Conservation (phyloP, 2,888 invertebrate genomes). For the Eremobia ochroleuca region DNA sequence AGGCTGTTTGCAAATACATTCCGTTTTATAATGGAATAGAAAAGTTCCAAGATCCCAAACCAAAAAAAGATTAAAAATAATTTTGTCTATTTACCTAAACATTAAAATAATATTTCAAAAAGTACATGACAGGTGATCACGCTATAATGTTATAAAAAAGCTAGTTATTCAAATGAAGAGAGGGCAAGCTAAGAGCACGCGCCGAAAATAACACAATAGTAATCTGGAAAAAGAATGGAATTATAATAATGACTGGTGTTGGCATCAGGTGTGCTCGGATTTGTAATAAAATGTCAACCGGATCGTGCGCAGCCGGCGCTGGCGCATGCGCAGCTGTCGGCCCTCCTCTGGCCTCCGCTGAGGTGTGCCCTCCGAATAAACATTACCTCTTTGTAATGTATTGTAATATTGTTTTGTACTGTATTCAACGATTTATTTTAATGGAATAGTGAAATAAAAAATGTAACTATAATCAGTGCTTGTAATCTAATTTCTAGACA, state of each 20-base stretch:
- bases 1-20: conserved; percentile 92
- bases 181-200: conserved; percentile 75
- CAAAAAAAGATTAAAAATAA: neutral
- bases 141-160: conserved; percentile 11
- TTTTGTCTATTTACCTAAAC: neutral
- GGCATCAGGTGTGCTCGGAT: conserved; percentile 89
- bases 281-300: conserved; percentile 88
- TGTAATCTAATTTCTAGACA: conserved; percentile 23
- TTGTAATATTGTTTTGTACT: conserved; percentile 77
- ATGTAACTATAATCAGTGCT: conserved; percentile 3
- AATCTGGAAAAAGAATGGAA: conserved; percentile 81
- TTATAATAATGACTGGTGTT: conserved; percentile 86
- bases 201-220: conserved; percentile 74
- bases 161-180: conserved; percentile 63
- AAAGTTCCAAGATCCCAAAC: conserved; percentile 44
- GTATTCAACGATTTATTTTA: conserved; percentile 64
- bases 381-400: conserved; percentile 79
- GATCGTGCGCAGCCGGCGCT: conserved; percentile 86
- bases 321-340: conserved; percentile 87
- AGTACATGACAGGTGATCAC: conserved; percentile 35
- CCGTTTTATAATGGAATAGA: conserved; percentile 90
- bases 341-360: conserved; percentile 80
- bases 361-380: conserved; percentile 84
- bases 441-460: conserved; percentile 55
- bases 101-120: neutral